These are phyloP conservation scores for Hypsibius dujardini DNA, from an alignment of 1,140 invertebrate species.

Conservation along the genomic window DNA sequence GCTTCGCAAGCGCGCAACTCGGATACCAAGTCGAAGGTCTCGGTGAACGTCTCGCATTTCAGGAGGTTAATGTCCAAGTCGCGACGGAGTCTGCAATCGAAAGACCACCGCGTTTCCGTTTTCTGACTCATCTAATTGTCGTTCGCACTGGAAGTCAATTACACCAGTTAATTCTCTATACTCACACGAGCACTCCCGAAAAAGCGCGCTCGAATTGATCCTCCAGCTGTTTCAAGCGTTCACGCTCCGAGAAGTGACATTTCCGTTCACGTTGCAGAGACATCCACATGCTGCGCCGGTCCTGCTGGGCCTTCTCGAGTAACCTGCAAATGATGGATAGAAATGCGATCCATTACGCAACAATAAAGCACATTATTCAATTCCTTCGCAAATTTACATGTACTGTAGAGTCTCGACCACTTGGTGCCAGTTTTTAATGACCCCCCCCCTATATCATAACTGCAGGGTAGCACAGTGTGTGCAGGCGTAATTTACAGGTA, in stretches of 20 bases:
- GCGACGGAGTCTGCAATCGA: neutral
- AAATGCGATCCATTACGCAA: neutral
- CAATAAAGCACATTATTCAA: neutral
- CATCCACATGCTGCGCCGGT: neutral
- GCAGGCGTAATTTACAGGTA: no score
- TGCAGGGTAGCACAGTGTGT: no score
- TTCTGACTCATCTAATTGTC: no score
- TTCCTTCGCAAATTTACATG: neutral
- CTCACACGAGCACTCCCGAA: conserved; percentile 8
- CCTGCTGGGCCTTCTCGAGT: neutral
- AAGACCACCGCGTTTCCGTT: no score
- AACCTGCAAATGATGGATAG: neutral
- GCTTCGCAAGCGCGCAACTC: conserved; percentile 10
- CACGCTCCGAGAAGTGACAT: neutral
- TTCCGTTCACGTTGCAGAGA: neutral
- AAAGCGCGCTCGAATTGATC: neutral
- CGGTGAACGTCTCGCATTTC: conserved; percentile 7
- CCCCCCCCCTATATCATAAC: no score
- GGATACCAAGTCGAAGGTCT: neutral
- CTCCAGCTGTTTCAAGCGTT: neutral
- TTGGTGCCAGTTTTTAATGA: no score
- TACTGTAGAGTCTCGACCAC: no score
- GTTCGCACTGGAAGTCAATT: no score
- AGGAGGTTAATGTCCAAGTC: conserved; percentile 8
- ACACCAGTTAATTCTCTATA: neutral